phyloP scores from a whole-genome alignment of 2,113 vertebrate genomes.

The Paradisaea rubra region DNA sequence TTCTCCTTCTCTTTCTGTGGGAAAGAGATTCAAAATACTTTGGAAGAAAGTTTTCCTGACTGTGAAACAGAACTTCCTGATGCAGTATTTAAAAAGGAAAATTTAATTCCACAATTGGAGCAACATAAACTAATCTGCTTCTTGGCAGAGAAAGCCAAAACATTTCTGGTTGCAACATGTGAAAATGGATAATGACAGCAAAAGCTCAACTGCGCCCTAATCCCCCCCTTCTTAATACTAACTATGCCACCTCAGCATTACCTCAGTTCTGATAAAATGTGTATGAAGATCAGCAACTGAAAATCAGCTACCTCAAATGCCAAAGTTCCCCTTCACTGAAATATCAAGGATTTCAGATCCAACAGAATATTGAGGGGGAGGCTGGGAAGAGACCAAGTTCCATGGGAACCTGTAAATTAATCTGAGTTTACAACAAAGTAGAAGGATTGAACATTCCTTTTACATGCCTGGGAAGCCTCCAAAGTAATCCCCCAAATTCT shows the following conservation, averaged over 20 bases:
- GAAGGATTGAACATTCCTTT: neutral
- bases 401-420: neutral
- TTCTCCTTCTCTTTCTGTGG: neutral
- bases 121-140: neutral
- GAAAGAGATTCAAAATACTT: neutral
- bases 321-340: neutral
- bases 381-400: neutral
- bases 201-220: neutral
- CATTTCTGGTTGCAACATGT: neutral
- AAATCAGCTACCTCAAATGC: neutral
- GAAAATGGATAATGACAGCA: neutral
- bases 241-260: neutral
- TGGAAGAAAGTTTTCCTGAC: neutral
- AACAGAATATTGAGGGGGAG: neutral
- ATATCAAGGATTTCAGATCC: neutral
- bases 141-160: neutral
- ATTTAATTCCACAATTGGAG: neutral
- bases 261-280: neutral
- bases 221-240: neutral
- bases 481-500: neutral
- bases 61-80: neutral
- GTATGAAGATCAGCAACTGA: neutral
- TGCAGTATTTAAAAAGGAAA: neutral
- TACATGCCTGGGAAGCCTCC: neutral
- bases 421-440: neutral